A percentile compares a stretch with the other conserved stretches of the same genome.
phyloP scores from a whole-genome alignment of 1,140 invertebrate genomes.

The Homalodisca vitripennis region DNA sequence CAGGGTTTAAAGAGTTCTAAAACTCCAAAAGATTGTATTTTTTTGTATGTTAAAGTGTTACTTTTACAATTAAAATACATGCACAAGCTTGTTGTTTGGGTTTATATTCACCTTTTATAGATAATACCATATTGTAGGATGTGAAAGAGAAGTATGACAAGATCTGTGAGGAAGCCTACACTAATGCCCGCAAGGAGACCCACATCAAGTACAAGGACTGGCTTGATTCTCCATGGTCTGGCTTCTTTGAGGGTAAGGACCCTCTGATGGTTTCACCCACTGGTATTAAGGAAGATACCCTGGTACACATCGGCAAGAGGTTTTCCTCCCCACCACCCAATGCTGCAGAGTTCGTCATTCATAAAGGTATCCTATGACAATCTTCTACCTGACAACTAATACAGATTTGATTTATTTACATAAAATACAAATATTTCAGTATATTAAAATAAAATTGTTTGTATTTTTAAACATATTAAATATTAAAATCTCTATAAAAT shows the following conservation, averaged over 20 bases:
- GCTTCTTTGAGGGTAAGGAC: conserved; percentile 91
- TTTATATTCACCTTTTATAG: too few relatives aligned
- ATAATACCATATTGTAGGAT: conserved; percentile 64
- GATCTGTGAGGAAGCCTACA: conserved; percentile 95
- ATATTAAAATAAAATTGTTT: too few relatives aligned
- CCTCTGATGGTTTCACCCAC: conserved; percentile 83
- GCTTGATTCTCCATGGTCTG: conserved; percentile 99
- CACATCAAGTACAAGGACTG: conserved; percentile 98
- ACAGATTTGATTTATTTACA: too few relatives aligned
- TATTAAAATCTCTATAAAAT: too few relatives aligned
- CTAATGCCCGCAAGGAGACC: conserved; percentile 87
- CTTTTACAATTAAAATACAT: too few relatives aligned
- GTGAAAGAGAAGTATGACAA: conserved; percentile 93
- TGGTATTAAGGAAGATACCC: conserved; percentile 88
- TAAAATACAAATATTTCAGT: too few relatives aligned
- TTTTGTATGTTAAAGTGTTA: too few relatives aligned
- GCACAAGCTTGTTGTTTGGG: too few relatives aligned
- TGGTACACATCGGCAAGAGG: conserved; percentile 89
- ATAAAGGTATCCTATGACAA: conserved; percentile 83
- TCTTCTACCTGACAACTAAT: too few relatives aligned
- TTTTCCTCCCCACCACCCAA: conserved; percentile 92
- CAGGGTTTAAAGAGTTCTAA: too few relatives aligned
- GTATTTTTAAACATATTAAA: too few relatives aligned
- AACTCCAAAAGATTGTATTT: too few relatives aligned
- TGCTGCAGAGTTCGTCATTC: conserved; percentile 92